Conservation (phyloP, 2,888 invertebrate genomes). For the Pyrocoelia pectoralis region DNA sequence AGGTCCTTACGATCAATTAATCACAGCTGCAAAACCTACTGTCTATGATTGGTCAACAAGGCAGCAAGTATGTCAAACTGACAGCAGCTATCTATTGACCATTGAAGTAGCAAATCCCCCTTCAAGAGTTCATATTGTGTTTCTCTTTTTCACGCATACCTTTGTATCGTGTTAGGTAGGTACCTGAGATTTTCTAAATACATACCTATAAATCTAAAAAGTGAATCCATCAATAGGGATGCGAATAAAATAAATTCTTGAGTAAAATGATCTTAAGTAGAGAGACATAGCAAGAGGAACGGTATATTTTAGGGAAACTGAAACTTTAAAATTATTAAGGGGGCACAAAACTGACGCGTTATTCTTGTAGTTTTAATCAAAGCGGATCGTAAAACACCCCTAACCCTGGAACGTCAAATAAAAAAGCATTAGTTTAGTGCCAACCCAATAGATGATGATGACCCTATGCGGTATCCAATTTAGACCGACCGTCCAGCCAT, state of each 20-base stretch:
- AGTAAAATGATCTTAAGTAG: not conserved
- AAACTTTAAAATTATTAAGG: constrained; percentile 26
- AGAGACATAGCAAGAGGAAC: not conserved
- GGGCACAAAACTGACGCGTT: constrained; percentile 41
- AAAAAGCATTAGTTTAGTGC: constrained; percentile 47
- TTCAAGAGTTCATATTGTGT: constrained; percentile 29
- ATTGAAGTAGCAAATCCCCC: constrained; percentile 32
- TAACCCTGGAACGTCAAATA: constrained; percentile 45
- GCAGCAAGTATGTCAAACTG: constrained; percentile 35
- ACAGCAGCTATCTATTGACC: constrained; percentile 34
- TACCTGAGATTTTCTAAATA: constrained; percentile 29
- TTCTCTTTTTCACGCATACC: constrained; percentile 21
- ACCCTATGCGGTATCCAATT: constrained; percentile 44
- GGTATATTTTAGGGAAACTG: no score
- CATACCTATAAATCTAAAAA: constrained; percentile 25
- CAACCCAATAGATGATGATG: constrained; percentile 49
- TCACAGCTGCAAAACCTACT: constrained; percentile 27
- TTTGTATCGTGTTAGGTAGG: constrained; percentile 27
- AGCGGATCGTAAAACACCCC: constrained; percentile 49
- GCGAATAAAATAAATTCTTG: no score
- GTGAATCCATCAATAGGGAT: no score
- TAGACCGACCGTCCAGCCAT: constrained; percentile 47
- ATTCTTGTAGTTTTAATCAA: constrained; percentile 50
- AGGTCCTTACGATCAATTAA: constrained; percentile 22
- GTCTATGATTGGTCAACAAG: constrained; percentile 27